phyloP scores from a whole-genome alignment of 2,888 invertebrate genomes.

The Platycheirus rosarum region DNA sequence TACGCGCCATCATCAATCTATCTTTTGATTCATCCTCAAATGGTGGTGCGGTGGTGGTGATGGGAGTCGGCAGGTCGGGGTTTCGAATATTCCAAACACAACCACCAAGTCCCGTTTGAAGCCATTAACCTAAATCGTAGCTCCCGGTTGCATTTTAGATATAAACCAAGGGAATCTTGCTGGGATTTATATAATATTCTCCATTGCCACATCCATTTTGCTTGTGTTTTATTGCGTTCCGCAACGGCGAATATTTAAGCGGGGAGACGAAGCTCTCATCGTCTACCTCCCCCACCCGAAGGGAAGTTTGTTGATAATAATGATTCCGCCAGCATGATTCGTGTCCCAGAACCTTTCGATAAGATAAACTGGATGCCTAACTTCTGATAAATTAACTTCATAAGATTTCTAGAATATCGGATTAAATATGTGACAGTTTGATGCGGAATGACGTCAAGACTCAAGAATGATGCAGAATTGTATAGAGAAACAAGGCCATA shows the following conservation, averaged over 20 bases:
- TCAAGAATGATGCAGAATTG: too few species aligned
- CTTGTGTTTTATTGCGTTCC: constrained; percentile 54
- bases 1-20: constrained; percentile 58
- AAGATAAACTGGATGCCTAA: constrained; percentile 72
- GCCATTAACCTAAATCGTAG: constrained; percentile 72
- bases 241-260: constrained; percentile 12
- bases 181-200: constrained; percentile 70
- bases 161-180: constrained; percentile 64
- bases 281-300: not conserved
- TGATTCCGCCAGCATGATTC: constrained; percentile 24
- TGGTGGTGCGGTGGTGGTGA: constrained; percentile 24
- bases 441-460: too few species aligned
- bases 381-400: constrained; percentile 74
- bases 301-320: constrained; percentile 55
- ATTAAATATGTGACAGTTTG: constrained; percentile 50
- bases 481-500: too few species aligned
- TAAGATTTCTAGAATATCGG: constrained; percentile 70
- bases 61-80: constrained; percentile 37
- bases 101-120: constrained; percentile 44
- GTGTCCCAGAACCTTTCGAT: constrained; percentile 44
- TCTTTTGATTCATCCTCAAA: constrained; percentile 34
- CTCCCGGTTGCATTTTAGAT: constrained; percentile 72
- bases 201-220: constrained; percentile 47
- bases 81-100: constrained; percentile 42
- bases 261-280: not conserved